Base-by-base conservation (phyloP, 1,140 invertebrate species). In the Eulimnadia texana region DNA sequence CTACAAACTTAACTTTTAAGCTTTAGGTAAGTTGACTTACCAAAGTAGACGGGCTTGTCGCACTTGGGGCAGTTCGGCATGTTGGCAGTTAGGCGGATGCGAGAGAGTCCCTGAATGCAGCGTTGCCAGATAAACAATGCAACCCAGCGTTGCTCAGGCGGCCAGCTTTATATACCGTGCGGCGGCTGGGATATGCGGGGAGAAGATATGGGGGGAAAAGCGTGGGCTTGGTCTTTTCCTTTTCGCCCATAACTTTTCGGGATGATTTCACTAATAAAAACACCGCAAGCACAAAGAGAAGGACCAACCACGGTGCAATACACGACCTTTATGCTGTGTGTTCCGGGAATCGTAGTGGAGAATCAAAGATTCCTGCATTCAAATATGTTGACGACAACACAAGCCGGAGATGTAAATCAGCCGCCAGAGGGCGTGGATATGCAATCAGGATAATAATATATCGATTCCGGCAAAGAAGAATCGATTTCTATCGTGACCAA, bases 31-130 rank as follows among this genome's bases (percentile, higher is more conserved):
- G 2, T 54, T 20, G 23, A 54, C 3, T 2, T 10, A 24, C 79
- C 79, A 64, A 80, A 80, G 66, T 80, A 80, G 10, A 80, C 79
- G 20, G 77, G 75, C 65, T 80, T 80, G 42, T 77, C 68, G 68
- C 79, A 80, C 70, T 78, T 77, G 2, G 79, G 78, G 67, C 79
- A 80, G 70, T 79, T 80, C 27, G 78, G 77, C 79, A 80, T 80
- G 60, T 63, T 69, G 49, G 9, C 24, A n/a, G n/a, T n/a, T n/a
- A n/a, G n/a, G n/a, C n/a, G n/a, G 19, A 9, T 6, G 29, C 23
- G 33, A 42, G 6, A n/a, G n/a, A n/a, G n/a, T n/a, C n/a, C n/a
- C n/a, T n/a, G n/a, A n/a, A 16, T 42, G 33, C 16, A 42, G 33
- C 16, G 33, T 42, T 42, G 33, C 6, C 33, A 9, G 33, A 42